phyloP scores from a whole-genome alignment of 2,888 invertebrate genomes.

The Creontiades dilutus region DNA sequence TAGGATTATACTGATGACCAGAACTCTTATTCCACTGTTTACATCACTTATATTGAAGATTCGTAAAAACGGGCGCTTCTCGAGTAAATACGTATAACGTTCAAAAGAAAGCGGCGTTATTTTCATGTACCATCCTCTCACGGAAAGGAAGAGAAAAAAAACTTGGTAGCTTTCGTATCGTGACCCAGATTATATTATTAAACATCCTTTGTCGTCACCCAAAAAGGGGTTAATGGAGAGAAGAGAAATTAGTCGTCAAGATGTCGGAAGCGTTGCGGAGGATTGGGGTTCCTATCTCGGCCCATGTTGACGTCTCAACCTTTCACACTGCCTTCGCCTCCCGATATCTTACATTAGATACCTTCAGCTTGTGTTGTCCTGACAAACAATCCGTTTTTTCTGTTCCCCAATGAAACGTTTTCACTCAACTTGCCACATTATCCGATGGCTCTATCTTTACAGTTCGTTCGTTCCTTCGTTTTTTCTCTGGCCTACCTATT shows the following conservation, averaged over 20 bases:
- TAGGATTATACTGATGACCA: no score
- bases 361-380: not conserved
- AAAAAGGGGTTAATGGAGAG: slow-evolving; percentile 24
- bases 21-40: no score
- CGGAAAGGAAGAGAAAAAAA: not conserved
- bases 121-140: no score
- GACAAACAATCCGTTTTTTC: slow-evolving; percentile 6
- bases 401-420: not conserved
- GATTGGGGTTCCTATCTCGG: not conserved
- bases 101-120: no score
- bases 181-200: slow-evolving; percentile 34
- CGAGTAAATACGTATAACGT: no score
- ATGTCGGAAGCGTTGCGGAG: slow-evolving; percentile 7
- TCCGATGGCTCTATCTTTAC: not conserved
- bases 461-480: not conserved
- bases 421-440: not conserved
- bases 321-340: slow-evolving; percentile 10
- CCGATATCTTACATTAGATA: not conserved
- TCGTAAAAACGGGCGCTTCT: no score
- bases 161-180: not conserved
- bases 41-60: no score
- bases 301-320: slow-evolving; percentile 11
- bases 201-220: slow-evolving; percentile 9
- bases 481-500: no score
- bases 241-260: slow-evolving; percentile 24